Conservation (phyloP, 2,113 vertebrate species). For the Heptranchias perlo region DNA sequence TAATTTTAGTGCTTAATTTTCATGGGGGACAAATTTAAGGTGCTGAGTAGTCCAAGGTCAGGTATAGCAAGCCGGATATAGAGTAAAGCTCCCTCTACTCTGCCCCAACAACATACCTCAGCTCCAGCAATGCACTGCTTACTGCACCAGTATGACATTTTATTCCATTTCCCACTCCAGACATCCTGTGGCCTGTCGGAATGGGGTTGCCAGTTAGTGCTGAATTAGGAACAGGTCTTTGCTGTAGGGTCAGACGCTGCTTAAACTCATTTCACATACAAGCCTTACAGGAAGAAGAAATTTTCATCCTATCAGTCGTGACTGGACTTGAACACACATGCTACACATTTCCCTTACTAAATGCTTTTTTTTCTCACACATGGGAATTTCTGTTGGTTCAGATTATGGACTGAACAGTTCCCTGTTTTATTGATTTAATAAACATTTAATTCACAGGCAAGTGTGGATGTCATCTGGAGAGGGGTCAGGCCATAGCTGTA, state of each 20-base stretch:
- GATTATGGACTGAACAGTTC: neutral
- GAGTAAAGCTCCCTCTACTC: neutral
- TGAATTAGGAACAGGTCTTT: neutral
- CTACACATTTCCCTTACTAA: neutral
- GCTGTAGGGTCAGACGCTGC: neutral
- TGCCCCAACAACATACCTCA: neutral
- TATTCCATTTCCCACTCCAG: neutral
- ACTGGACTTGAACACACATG: neutral
- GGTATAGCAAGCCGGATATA: neutral
- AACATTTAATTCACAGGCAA: neutral
- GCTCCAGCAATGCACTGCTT: neutral
- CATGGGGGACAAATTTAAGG: too few species aligned
- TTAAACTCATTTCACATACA: neutral
- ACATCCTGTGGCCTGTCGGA: neutral
- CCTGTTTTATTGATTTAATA: neutral
- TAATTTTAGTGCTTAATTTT: neutral
- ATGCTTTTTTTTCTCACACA: neutral
- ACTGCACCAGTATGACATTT: neutral
- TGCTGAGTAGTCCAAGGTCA: neutral
- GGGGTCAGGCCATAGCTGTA: neutral
- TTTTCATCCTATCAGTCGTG: neutral
- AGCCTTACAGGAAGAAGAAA: neutral
- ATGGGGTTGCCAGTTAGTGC: neutral
- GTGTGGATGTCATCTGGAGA: neutral
- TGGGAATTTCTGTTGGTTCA: neutral